These are phyloP conservation scores for Pipra filicauda DNA, from an alignment of 2,113 vertebrate species.

Conservation along the genomic window DNA sequence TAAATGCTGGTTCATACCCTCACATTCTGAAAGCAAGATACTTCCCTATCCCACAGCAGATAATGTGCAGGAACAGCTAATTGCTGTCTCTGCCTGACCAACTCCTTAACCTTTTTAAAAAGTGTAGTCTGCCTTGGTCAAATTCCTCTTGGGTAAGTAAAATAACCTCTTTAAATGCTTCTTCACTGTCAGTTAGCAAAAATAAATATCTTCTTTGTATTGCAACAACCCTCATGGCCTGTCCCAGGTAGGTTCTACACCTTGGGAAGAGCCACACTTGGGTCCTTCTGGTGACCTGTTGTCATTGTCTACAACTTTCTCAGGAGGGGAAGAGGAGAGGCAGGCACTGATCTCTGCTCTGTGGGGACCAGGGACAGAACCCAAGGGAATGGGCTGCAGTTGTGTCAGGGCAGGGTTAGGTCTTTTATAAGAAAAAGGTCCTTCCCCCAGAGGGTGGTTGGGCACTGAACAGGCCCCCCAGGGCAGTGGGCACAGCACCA, in stretches of 20 bases:
- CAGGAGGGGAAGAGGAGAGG: not conserved
- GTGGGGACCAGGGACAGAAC: not conserved
- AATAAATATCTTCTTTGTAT: not conserved
- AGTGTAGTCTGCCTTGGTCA: accelerated
- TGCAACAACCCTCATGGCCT: not conserved
- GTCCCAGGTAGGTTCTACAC: accelerated
- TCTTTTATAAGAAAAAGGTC: not conserved
- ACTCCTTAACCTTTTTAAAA: not conserved
- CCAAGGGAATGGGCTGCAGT: not conserved
- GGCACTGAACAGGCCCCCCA: not conserved
- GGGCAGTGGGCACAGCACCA: not conserved
- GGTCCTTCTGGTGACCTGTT: accelerated
- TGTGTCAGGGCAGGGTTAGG: not conserved
- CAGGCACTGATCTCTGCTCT: not conserved
- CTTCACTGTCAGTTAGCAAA: not conserved
- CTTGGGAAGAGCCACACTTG: not conserved
- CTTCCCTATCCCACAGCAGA: not conserved
- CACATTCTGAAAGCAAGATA: not conserved
- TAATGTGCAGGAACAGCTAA: not conserved
- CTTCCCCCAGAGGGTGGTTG: not conserved
- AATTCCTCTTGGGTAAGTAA: not conserved
- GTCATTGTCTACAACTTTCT: not conserved
- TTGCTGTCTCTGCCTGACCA: not conserved
- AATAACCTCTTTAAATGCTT: not conserved
- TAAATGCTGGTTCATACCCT: not conserved